phyloP scores from a whole-genome alignment of 2,113 vertebrate species.

The Sminthopsis crassicaudata region DNA sequence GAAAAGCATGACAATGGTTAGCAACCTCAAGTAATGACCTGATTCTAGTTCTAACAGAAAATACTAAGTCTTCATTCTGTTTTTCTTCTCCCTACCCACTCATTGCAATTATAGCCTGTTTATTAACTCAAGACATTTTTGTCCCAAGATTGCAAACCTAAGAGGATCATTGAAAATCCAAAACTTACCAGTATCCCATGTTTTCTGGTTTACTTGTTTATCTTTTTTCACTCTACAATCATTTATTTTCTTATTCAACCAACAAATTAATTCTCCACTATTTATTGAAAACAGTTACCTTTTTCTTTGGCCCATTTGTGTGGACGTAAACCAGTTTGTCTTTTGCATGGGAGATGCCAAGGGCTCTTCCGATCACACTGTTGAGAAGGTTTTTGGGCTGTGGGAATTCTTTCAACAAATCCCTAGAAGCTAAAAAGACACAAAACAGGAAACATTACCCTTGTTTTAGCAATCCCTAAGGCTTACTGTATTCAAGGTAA shows the following conservation, averaged over 20 bases:
- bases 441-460: conserved; percentile 6
- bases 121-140: neutral
- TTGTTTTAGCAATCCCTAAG: neutral
- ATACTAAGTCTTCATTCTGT: neutral
- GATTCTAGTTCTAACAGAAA: neutral
- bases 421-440: conserved; percentile 76
- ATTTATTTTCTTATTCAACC: neutral
- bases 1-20: neutral
- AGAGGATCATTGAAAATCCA: neutral
- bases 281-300: conserved; percentile 82
- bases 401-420: conserved; percentile 92
- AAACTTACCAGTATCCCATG: neutral
- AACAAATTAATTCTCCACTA: neutral
- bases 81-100: neutral
- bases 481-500: neutral
- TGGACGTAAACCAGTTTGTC: conserved; percentile 92
- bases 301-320: conserved; percentile 88
- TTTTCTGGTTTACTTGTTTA: neutral
- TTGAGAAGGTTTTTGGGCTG: conserved; percentile 93
- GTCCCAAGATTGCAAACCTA: neutral
- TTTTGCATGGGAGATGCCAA: conserved; percentile 89
- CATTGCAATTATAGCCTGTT: neutral
- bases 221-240: neutral
- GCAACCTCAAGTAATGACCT: neutral
- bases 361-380: conserved; percentile 88